Base-by-base conservation (phyloP, 1,140 invertebrate genomes). In the Xylocopa sonorina region DNA sequence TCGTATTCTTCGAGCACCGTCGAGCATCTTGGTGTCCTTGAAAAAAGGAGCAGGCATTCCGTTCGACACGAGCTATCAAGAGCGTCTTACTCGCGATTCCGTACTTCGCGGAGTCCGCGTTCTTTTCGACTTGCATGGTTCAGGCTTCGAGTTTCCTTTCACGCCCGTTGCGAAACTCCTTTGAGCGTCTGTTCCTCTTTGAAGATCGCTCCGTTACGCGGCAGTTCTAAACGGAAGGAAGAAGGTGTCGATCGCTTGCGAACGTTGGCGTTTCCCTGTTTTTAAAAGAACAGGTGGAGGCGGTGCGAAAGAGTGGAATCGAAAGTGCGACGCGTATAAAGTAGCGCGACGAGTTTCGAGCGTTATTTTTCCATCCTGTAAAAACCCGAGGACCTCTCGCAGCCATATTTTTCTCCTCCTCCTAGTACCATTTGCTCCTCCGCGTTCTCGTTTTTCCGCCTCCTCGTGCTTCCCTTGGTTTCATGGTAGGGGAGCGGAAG, bases 121-220 rank as follows among this genome's bases (percentile, higher is more conserved):
- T 60, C 32, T 21, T 60, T 69, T 24, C 34, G 24, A 29, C 53
- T 34, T 24, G 24, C 41, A 18, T 10, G 34, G 18, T 43, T 53
- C 24, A 58, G 58, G 53, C 71, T 71, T 78, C 75, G 53, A 69
- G 55, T 60, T 77, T 32, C 75, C 14, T 51, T 71, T 58, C 66
- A n/a, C 34, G 24, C 24, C 21, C 0, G 24, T 34, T 71, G 55
- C 6, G 29, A 78, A 60, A 62, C 60, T 24, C 66, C 51, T 71
- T 78, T 69, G 64, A 69, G 24, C 55, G 55, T 60, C 32, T 58
- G 10, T 16, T 9, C 24, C 53, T 27, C 55, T 71, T 78, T 78
- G 75, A 71, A 12, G 46, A 78, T 78, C 46, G 66, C 24, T 43
- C 7, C 12, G 57, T 32, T 14, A 6, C 34, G 29, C 71, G 4